Evolutionary conservation across 2,113 vertebrate species (phyloP).

Genomic region (Tachysurus vachellii): DNA sequence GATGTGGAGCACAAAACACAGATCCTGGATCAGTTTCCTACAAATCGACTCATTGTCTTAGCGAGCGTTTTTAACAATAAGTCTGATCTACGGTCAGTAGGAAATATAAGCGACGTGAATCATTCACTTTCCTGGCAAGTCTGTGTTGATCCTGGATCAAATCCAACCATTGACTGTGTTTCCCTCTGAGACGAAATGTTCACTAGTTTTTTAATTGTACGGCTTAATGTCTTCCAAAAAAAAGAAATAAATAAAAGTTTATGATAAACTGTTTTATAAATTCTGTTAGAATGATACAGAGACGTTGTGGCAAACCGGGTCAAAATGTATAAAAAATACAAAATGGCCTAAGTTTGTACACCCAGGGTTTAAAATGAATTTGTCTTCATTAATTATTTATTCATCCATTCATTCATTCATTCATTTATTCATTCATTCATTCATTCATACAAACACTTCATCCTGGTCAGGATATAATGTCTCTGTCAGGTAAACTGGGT

Average conservation of each 20-base stretch:
- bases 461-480: no score
- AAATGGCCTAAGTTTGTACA: no score
- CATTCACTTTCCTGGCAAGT: not conserved
- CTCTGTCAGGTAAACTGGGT: not conserved
- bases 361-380: not conserved
- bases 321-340: not conserved
- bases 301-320: not conserved
- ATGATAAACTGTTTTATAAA: not conserved
- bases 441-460: not conserved
- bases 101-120: not conserved
- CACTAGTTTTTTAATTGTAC: not conserved
- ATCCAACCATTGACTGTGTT: not conserved
- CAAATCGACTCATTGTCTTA: not conserved
- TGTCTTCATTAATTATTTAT: not conserved
- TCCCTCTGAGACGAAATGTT: not conserved
- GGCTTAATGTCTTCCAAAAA: not conserved
- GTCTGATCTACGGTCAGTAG: slow-evolving; percentile 3
- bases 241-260: no score
- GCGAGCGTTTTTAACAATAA: not conserved
- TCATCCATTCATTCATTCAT: no score
- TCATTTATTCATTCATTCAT: not conserved
- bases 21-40: slow-evolving; percentile 8
- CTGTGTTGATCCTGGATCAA: slow-evolving; percentile 3
- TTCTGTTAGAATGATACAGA: not conserved
- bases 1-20: not conserved